These are phyloP conservation scores for Coelopa pilipes DNA, from an alignment of 2,888 invertebrate species.

Conservation along the genomic window DNA sequence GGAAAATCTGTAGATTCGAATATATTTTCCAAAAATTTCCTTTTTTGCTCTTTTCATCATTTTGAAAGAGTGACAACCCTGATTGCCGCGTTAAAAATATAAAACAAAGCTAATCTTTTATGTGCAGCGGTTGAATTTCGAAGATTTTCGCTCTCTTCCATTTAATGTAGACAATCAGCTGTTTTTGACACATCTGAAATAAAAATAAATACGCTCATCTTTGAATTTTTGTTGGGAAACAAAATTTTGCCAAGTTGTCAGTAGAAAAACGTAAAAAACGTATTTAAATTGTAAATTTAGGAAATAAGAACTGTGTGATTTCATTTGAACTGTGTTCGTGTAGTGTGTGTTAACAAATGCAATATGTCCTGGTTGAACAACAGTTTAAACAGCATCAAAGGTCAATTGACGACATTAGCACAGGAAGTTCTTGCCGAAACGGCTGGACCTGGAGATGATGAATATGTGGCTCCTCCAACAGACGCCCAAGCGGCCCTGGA, in stretches of 20 bases:
- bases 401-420: conserved; percentile 88
- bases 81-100: background rate
- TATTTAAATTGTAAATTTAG: conserved; percentile 43
- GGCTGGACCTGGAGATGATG: conserved; percentile 67
- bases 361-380: conserved; percentile 77
- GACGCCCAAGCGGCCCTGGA: conserved; percentile 50
- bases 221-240: conserved; percentile 43
- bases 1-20: too few species aligned
- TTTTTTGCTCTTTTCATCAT: too few species aligned
- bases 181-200: conserved; percentile 41
- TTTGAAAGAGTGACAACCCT: too few species aligned
- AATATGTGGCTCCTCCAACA: conserved; percentile 47
- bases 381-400: conserved; percentile 75
- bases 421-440: conserved; percentile 86
- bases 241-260: conserved; percentile 54
- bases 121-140: background rate
- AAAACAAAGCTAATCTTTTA: background rate
- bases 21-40: too few species aligned
- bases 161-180: conserved; percentile 36
- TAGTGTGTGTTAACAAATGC: conserved; percentile 20
- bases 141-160: background rate
- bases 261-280: conserved; percentile 53
- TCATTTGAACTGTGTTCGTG: background rate
- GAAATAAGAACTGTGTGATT: conserved; percentile 32
- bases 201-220: conserved; percentile 43